phyloP scores from a whole-genome alignment of 2,113 vertebrate species.

The Psittacula cyanocephala region DNA sequence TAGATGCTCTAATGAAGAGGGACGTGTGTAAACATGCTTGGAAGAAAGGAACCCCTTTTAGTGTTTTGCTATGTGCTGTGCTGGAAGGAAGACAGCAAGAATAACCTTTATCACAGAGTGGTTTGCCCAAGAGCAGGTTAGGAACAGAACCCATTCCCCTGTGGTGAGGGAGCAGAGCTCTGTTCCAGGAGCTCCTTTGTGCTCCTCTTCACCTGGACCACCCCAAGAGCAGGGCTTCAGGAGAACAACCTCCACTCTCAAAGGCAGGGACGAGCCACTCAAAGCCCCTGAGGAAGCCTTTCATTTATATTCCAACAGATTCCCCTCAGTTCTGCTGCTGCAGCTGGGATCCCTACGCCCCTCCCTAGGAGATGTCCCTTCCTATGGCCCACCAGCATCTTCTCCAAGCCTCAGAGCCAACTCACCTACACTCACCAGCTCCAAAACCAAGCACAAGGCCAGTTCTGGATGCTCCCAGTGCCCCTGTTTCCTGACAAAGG shows the following conservation, averaged over 20 bases:
- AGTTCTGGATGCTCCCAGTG: neutral
- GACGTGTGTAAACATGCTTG: neutral
- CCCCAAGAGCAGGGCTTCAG: neutral
- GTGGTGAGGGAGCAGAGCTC: neutral
- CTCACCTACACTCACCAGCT: neutral
- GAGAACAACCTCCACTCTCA: neutral
- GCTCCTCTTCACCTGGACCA: neutral
- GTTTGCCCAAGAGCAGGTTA: neutral
- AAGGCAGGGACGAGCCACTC: neutral
- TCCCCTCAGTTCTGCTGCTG: neutral
- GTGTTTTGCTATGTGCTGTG: neutral
- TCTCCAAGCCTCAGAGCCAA: neutral
- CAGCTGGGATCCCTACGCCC: accelerated
- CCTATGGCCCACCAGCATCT: neutral
- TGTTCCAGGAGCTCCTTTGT: neutral
- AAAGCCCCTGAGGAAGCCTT: neutral
- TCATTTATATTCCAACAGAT: neutral
- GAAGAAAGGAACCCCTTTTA: neutral
- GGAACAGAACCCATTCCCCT: neutral
- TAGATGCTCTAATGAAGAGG: neutral
- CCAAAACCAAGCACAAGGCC: neutral
- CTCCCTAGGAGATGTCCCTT: neutral
- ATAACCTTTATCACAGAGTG: neutral
- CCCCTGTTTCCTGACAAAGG: neutral
- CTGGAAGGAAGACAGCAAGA: neutral